These are phyloP conservation scores for Hyla sarda DNA, from an alignment of 2,113 vertebrate genomes.

Conservation along the genomic window DNA sequence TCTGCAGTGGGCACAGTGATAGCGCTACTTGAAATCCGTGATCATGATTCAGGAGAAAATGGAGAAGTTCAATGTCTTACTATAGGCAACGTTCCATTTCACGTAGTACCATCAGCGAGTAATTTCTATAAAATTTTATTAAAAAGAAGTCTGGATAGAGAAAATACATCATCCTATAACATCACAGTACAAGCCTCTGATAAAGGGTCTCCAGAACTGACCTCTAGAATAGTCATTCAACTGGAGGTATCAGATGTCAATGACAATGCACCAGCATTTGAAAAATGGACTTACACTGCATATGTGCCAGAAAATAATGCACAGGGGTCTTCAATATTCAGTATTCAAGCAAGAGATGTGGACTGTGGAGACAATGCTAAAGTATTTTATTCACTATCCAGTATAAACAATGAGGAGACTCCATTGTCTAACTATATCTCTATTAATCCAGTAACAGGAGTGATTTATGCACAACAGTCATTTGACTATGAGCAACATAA, in stretches of 20 bases:
- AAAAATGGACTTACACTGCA: not conserved
- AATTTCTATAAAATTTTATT: not conserved
- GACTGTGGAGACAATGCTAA: conserved; percentile 1
- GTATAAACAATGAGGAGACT: not conserved
- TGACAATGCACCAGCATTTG: not conserved
- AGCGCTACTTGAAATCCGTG: not conserved
- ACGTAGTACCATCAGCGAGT: not conserved
- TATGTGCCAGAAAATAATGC: not conserved
- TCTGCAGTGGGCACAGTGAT: not conserved
- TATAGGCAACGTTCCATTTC: conserved; percentile 72
- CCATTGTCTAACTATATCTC: not conserved
- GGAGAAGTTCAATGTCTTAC: conserved; percentile 59
- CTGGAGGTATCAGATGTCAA: not conserved
- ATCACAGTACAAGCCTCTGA: not conserved
- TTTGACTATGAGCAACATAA: conserved; percentile 1
- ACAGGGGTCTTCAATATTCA: not conserved
- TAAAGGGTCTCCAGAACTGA: not conserved
- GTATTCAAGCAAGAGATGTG: conserved; percentile 1
- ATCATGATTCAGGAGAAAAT: not conserved
- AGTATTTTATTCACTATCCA: not conserved
- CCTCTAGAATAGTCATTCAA: not conserved
- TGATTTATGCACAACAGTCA: not conserved
- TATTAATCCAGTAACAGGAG: conserved; percentile 11
- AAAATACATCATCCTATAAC: not conserved
- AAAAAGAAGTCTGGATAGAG: not conserved